phyloP scores from a whole-genome alignment of 2,113 vertebrate species.

The Indri indri region DNA sequence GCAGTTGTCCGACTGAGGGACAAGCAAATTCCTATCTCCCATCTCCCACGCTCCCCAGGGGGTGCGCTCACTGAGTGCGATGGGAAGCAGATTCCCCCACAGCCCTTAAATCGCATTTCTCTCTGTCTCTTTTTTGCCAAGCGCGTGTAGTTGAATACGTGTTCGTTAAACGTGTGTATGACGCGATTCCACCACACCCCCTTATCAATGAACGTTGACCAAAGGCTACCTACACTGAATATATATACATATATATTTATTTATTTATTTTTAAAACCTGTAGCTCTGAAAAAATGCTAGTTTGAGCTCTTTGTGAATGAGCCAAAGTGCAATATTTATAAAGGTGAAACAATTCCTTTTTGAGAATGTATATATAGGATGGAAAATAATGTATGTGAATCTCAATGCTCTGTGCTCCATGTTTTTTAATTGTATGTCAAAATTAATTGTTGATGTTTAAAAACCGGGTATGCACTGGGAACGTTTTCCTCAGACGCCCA shows the following conservation, averaged over 20 bases:
- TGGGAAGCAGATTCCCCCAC: neutral
- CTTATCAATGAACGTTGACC: conserved; percentile 53
- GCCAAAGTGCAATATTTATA: conserved; percentile 83
- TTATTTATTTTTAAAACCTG: conserved; percentile 78
- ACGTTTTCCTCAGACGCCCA: conserved; percentile 68
- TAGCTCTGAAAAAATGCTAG: conserved; percentile 75
- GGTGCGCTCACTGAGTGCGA: fast-evolving
- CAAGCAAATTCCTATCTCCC: neutral
- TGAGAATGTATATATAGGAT: conserved; percentile 75
- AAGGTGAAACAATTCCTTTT: conserved; percentile 74
- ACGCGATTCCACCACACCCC: neutral
- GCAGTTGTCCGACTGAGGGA: neutral
- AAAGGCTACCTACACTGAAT: conserved; percentile 56
- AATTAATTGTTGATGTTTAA: conserved; percentile 74
- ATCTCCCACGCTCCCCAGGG: neutral
- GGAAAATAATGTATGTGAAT: conserved; percentile 71
- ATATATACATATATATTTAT: conserved; percentile 71
- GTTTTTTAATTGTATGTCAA: conserved; percentile 68
- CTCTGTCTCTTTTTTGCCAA: neutral
- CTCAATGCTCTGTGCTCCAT: conserved; percentile 68
- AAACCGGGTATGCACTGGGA: conserved; percentile 55
- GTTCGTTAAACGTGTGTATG: neutral
- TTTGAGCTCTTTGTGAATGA: conserved; percentile 75
- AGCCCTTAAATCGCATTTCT: neutral
- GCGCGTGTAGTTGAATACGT: neutral